These are phyloP conservation scores for Philonicus albiceps DNA, from an alignment of 2,888 invertebrate genomes.

Conservation along the genomic window DNA sequence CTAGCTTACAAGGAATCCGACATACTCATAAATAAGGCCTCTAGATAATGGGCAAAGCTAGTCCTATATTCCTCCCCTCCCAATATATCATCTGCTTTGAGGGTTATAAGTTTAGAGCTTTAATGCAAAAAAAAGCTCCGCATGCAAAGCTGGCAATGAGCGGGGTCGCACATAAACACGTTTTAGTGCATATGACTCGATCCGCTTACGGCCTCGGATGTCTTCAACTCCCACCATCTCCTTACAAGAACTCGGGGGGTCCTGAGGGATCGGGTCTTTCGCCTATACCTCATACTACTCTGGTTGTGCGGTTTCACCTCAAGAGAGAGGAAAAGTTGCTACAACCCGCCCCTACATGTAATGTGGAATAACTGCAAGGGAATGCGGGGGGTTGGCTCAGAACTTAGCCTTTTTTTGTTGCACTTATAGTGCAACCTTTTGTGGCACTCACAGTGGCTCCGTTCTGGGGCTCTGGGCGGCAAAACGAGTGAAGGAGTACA, in stretches of 20 bases:
- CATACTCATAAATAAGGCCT: slow-evolving; percentile 39
- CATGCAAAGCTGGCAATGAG: slow-evolving; percentile 36
- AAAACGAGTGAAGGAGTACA: background rate
- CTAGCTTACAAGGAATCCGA: slow-evolving; percentile 33
- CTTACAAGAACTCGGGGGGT: background rate
- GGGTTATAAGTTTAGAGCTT: slow-evolving; percentile 33
- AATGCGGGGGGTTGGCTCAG: background rate
- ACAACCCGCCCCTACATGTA: slow-evolving; percentile 35
- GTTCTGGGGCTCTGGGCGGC: background rate
- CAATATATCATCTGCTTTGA: slow-evolving; percentile 28
- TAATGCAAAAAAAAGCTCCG: slow-evolving; percentile 14
- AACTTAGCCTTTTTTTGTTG: slow-evolving; percentile 33
- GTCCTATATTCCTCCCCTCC: slow-evolving; percentile 25
- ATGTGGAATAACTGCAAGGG: slow-evolving; percentile 20
- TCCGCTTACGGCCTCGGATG: background rate
- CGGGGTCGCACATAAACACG: slow-evolving; percentile 33
- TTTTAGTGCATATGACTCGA: slow-evolving; percentile 27
- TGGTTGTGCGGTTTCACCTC: slow-evolving; percentile 27
- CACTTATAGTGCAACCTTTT: slow-evolving; percentile 34
- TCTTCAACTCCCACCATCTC: background rate
- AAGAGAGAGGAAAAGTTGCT: slow-evolving; percentile 38
- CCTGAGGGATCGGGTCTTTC: background rate
- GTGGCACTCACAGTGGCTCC: slow-evolving; percentile 19
- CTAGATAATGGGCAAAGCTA: slow-evolving; percentile 38
- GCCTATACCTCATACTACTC: background rate